These are phyloP conservation scores for Nymphalis polychloros DNA, from an alignment of 2,888 invertebrate species.

Conservation along the genomic window DNA sequence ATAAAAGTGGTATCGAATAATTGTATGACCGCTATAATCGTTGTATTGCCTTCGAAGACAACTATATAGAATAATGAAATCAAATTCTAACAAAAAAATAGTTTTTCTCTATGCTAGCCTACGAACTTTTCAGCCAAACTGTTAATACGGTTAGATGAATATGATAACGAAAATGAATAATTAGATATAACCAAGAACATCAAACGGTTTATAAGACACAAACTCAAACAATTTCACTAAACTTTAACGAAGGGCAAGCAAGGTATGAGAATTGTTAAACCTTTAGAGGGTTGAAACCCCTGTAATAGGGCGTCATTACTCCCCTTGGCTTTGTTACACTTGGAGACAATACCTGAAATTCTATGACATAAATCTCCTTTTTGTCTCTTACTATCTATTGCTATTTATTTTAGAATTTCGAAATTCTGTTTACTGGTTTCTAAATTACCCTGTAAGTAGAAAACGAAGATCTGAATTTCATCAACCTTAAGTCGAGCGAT, in stretches of 20 bases:
- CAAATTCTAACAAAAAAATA: no score
- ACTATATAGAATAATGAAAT: no score
- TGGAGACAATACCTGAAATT: slow-evolving; percentile 29
- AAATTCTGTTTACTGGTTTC: no score
- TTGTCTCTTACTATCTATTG: slow-evolving; percentile 10
- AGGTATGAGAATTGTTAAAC: slow-evolving; percentile 21
- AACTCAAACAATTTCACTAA: slow-evolving; percentile 12
- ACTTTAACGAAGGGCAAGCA: slow-evolving; percentile 18
- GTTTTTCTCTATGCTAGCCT: no score
- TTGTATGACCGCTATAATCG: no score
- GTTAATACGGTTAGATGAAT: no score
- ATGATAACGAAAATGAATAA: background rate
- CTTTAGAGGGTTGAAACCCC: slow-evolving; percentile 14
- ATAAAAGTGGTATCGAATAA: no score
- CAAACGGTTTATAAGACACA: background rate
- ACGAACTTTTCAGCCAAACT: no score
- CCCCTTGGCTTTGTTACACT: slow-evolving; percentile 21
- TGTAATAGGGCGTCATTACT: slow-evolving; percentile 21
- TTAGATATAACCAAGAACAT: background rate
- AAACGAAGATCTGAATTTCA: no score
- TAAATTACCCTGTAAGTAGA: no score
- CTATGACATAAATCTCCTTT: slow-evolving; percentile 15
- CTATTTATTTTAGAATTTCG: background rate
- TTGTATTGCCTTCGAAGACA: no score
- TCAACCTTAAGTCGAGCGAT: no score